Evolutionary conservation across 2,113 vertebrate species (phyloP), one percentile per base, ranked within the genome.

Genomic region (Sakesphorus luctuosus): DNA sequence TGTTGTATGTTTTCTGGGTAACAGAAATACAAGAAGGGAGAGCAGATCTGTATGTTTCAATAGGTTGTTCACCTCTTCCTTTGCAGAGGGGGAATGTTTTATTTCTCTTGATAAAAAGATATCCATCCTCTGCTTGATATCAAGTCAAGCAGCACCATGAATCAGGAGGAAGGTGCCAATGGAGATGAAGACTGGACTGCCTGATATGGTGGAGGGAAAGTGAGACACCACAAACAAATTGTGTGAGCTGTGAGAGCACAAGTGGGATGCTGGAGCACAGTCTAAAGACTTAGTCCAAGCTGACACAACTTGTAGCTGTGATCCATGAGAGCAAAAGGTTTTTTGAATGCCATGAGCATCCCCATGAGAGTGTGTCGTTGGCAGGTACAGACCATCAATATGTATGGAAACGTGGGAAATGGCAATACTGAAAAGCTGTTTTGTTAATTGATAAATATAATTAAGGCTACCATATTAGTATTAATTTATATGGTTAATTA

Each of bases 391-490:
- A 26, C 13, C 40, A 92, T 66, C 17, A 77, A 55, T 46, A 74
- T 17, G 49, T 66, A 38, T 3, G 46, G 75, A 95, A 96, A 87
- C 59, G 71, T 59, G 50, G 63, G 38, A 88, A 85, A 73, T 58
- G 76, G 86, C 90, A 95, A 75, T 69, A 82, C 47, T 58, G 80
- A 91, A 94, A 94, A 95, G 28, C 87, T 92, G 86, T 89, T 95
- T 93, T 90, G 89, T 96, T 97, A 96, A 97, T 97, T 98, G 96
- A 97, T 97, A 97, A 98, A 97, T 93, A 94, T 94, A 97, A 97
- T 97, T 93, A 96, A 94, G 96, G 88, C 69, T 88, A 89, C n/a
- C 61, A 78, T 90, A 97, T 98, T 96, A 97, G 82, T 96, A 93
- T 96, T 95, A 91, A 93, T 97, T 98, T 97, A 94, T 87, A 97